phyloP scores from a whole-genome alignment of 2,888 invertebrate genomes.

The Drosophila tanythrix region DNA sequence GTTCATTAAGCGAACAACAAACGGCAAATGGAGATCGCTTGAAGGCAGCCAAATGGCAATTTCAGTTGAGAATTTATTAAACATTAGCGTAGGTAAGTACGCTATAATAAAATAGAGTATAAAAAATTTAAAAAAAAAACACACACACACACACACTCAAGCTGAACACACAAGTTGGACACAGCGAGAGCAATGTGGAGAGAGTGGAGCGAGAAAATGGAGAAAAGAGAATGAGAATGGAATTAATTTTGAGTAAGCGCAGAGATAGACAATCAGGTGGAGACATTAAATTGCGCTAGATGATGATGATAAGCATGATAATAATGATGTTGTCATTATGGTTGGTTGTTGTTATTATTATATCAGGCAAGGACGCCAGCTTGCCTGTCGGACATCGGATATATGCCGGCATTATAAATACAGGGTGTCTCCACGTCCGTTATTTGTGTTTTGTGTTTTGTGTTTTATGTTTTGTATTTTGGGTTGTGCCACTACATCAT shows the following conservation, averaged over 20 bases:
- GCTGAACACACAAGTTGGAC: background rate
- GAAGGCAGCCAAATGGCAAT: slow-evolving; percentile 58
- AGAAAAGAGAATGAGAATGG: slow-evolving; percentile 27
- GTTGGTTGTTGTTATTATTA: slow-evolving; percentile 39
- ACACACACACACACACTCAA: no score
- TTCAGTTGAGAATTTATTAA: slow-evolving; percentile 69
- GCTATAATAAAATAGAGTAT: slow-evolving; percentile 29
- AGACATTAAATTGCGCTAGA: slow-evolving; percentile 11
- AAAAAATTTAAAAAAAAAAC: background rate
- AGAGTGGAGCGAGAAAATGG: background rate
- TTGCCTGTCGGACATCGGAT: slow-evolving; percentile 39
- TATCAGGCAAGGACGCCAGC: slow-evolving; percentile 59
- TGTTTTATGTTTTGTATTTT: no score
- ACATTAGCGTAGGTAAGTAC: slow-evolving; percentile 74
- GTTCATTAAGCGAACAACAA: slow-evolving; percentile 54
- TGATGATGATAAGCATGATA: slow-evolving; percentile 6
- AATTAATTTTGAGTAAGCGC: slow-evolving; percentile 58
- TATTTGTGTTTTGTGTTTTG: background rate
- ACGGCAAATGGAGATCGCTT: slow-evolving; percentile 57
- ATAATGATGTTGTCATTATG: slow-evolving; percentile 22
- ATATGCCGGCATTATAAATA: slow-evolving; percentile 20
- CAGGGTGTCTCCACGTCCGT: slow-evolving; percentile 43
- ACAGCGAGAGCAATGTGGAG: background rate
- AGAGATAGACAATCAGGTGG: slow-evolving; percentile 31
- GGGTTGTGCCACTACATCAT: background rate